Evolutionary conservation across 2,113 vertebrate species (phyloP).

Genomic region (Mobula birostris): DNA sequence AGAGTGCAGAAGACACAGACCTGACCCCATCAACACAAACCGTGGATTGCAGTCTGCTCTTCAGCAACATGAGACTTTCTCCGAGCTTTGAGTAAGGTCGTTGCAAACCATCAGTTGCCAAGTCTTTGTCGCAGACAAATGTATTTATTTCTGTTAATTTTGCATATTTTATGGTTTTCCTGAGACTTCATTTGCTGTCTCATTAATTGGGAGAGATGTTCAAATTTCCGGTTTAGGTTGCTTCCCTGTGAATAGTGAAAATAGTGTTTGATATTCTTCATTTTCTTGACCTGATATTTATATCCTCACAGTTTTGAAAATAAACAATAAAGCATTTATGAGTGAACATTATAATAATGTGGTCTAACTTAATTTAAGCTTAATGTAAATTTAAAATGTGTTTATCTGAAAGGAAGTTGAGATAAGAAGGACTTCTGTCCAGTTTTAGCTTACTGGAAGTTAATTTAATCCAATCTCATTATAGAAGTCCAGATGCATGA

Average conservation of each 20-base stretch:
- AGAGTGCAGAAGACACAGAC: too few species aligned
- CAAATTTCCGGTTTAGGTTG: background rate
- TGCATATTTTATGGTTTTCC: background rate
- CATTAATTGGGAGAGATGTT: background rate
- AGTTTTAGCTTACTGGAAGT: background rate
- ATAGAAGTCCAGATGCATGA: background rate
- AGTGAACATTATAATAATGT: background rate
- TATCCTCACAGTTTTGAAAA: background rate
- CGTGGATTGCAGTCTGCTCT: background rate
- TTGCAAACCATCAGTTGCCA: background rate
- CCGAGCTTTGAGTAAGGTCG: background rate
- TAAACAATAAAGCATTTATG: constrained; percentile 22
- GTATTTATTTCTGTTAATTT: constrained; percentile 2
- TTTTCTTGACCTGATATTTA: constrained; percentile 14
- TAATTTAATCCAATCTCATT: background rate
- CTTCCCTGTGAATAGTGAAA: background rate
- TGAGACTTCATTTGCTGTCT: constrained; percentile 16
- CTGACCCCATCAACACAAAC: background rate
- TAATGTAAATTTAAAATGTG: background rate
- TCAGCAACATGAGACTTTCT: background rate
- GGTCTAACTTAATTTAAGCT: background rate
- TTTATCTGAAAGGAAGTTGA: background rate
- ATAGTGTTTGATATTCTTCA: constrained; percentile 4
- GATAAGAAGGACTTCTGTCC: background rate
- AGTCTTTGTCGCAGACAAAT: background rate